Conservation (phyloP, 2,797 vertebrate genomes). For the Dryobates pubescens region DNA sequence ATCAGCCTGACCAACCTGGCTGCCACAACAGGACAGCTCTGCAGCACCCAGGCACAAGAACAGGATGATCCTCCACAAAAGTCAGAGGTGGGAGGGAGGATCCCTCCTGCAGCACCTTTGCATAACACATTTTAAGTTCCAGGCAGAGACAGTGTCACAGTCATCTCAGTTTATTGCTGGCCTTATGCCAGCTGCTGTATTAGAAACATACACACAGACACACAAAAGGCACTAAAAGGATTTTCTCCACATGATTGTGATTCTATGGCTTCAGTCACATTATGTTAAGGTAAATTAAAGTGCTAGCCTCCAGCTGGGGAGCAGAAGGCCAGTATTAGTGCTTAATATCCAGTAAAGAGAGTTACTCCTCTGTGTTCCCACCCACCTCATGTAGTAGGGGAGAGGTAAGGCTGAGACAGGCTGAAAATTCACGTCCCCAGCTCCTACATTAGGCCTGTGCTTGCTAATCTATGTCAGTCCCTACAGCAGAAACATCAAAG, state of each 20-base stretch:
- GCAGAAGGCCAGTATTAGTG: slow-evolving; percentile 18
- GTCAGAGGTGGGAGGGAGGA: not conserved
- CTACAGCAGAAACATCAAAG: not conserved
- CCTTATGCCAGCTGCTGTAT: not conserved
- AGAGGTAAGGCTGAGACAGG: not conserved
- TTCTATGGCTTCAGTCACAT: not conserved
- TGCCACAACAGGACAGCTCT: not conserved
- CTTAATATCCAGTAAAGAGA: not conserved
- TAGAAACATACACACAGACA: not conserved
- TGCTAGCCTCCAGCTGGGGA: not conserved
- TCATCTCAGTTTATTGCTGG: slow-evolving; percentile 45
- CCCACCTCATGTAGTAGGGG: not conserved
- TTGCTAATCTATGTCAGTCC: not conserved
- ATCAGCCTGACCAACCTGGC: not conserved
- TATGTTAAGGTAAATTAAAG: not conserved
- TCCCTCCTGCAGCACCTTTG: not conserved
- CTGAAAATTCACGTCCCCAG: not conserved
- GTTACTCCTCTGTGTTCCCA: not conserved
- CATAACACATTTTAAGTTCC: not conserved
- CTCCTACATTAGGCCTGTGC: not conserved
- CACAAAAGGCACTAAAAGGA: slow-evolving; percentile 39
- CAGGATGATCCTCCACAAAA: not conserved
- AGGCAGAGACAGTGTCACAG: not conserved
- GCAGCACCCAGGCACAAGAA: not conserved
- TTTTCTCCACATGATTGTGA: not conserved